phyloP scores from a whole-genome alignment of 2,797 vertebrate genomes.

The Lutjanus campechanus region DNA sequence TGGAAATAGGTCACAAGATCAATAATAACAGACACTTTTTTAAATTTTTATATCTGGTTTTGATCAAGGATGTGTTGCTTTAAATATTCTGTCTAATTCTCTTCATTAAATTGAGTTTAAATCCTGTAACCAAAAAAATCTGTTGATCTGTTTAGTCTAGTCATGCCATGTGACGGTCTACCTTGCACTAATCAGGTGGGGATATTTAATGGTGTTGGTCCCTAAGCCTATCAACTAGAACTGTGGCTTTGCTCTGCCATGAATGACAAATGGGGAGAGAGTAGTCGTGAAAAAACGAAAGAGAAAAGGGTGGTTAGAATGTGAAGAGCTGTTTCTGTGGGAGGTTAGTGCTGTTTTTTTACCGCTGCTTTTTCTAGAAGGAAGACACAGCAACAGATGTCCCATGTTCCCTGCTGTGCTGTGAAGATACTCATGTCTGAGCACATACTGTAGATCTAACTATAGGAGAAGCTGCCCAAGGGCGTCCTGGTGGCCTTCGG shows the following conservation, averaged over 20 bases:
- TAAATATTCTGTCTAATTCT: slow-evolving; percentile 14
- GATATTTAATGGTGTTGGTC: slow-evolving; percentile 77
- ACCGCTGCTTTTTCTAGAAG: slow-evolving; percentile 56
- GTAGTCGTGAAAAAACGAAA: slow-evolving; percentile 45
- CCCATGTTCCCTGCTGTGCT: slow-evolving; percentile 59
- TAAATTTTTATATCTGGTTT: slow-evolving; percentile 27
- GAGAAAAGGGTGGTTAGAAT: slow-evolving; percentile 34
- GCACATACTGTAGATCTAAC: slow-evolving; percentile 29
- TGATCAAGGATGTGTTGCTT: slow-evolving; percentile 6
- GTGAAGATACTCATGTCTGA: slow-evolving; percentile 45
- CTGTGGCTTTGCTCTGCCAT: slow-evolving; percentile 63
- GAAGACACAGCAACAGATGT: slow-evolving; percentile 71
- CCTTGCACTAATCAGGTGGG: slow-evolving; percentile 71
- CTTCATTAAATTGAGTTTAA: slow-evolving; percentile 16
- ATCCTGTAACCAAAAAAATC: slow-evolving; percentile 21
- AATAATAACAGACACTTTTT: slow-evolving; percentile 33
- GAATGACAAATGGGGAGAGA: slow-evolving; percentile 55
- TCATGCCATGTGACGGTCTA: slow-evolving; percentile 50
- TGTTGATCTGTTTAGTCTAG: slow-evolving; percentile 38
- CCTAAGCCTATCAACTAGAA: slow-evolving; percentile 78
- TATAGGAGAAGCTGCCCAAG: slow-evolving; percentile 1
- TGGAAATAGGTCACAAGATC: slow-evolving; percentile 60
- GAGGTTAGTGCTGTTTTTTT: slow-evolving; percentile 40
- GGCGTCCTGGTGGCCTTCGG: background rate
- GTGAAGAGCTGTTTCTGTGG: slow-evolving; percentile 57